These are phyloP conservation scores for Hypercompe scribonia DNA, from an alignment of 2,888 invertebrate genomes.

Conservation along the genomic window DNA sequence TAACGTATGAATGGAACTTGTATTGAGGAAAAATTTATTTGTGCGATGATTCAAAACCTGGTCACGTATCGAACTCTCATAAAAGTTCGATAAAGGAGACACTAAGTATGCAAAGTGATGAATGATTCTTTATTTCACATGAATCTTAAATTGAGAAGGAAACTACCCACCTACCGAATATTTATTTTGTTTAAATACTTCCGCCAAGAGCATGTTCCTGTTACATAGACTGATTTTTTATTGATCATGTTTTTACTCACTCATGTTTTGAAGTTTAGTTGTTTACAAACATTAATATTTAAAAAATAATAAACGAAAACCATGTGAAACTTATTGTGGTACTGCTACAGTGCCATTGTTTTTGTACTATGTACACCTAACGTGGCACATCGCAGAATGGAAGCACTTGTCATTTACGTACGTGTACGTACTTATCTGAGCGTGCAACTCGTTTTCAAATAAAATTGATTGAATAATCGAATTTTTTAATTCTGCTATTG, in stretches of 20 bases:
- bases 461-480: not conserved
- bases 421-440: too few species aligned
- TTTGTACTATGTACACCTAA: not conserved
- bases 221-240: not conserved
- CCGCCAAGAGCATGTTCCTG: not conserved
- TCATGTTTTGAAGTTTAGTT: not conserved
- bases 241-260: not conserved
- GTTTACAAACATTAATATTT: not conserved
- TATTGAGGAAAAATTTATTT: not conserved
- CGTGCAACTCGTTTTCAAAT: not conserved
- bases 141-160: conserved; percentile 3
- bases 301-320: too few species aligned
- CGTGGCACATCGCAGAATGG: too few species aligned
- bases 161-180: not conserved
- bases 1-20: not conserved
- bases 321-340: too few species aligned
- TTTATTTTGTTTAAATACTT: not conserved
- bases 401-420: too few species aligned
- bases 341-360: not conserved
- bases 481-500: not conserved
- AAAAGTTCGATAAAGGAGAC: conserved; percentile 3
- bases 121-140: conserved; percentile 4
- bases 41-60: not conserved
- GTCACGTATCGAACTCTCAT: conserved; percentile 13
- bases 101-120: conserved; percentile 16